Percentiles rank a stretch among this genome's conserved stretches.
Conservation (phyloP, 2,113 vertebrate species). For the Pelecanus crispus region DNA sequence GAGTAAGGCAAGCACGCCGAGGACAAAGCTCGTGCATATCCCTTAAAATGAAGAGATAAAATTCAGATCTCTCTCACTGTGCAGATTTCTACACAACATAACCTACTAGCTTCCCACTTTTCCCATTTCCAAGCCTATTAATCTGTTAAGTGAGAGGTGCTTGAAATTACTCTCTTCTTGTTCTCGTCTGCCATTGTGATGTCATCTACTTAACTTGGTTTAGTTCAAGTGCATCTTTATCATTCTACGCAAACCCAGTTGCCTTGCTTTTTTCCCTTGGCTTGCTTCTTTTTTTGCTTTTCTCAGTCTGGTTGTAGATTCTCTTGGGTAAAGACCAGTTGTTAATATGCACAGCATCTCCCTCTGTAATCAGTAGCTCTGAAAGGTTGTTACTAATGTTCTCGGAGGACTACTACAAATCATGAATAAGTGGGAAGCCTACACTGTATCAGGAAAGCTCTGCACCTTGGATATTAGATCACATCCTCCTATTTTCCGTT, state of each 20-base stretch:
- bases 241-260: conserved; percentile 29
- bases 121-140: not conserved
- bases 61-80: not conserved
- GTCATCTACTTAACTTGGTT: conserved; percentile 48
- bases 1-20: not conserved
- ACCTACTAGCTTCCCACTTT: not conserved
- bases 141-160: not conserved
- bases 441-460: conserved; percentile 25
- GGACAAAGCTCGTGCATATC: not conserved
- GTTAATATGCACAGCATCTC: conserved; percentile 76
- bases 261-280: not conserved
- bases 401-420: conserved; percentile 67
- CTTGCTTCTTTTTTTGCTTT: not conserved
- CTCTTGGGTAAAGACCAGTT: conserved; percentile 53
- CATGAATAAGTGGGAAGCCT: conserved; percentile 71
- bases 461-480: conserved; percentile 42
- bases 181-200: not conserved
- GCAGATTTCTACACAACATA: not conserved
- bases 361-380: conserved; percentile 76
- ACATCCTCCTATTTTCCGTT: conserved; percentile 32
- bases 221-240: conserved; percentile 61
- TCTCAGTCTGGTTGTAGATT: conserved; percentile 40
- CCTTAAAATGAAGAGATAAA: not conserved
- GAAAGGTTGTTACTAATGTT: conserved; percentile 77
- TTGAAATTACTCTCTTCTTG: conserved; percentile 6